phyloP scores from a whole-genome alignment of 2,113 vertebrate genomes.

The Alaudala cheleensis region DNA sequence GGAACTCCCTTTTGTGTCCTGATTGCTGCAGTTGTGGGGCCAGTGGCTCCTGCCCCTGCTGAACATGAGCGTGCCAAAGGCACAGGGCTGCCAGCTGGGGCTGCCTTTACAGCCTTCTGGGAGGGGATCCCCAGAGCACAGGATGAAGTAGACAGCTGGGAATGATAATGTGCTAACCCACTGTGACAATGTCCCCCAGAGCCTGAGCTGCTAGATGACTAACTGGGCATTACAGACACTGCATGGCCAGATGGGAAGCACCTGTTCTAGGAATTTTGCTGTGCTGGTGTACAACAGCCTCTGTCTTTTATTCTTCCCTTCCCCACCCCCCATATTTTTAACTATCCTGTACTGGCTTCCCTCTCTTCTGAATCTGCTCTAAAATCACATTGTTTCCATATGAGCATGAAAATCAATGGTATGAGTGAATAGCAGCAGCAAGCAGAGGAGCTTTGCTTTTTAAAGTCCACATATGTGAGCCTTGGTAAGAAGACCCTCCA shows the following conservation, averaged over 20 bases:
- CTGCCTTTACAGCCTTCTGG: background rate
- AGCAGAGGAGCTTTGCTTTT: background rate
- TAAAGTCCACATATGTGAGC: background rate
- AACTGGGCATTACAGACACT: background rate
- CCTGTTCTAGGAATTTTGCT: background rate
- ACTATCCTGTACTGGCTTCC: background rate
- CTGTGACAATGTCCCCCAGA: background rate
- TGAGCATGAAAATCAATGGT: background rate
- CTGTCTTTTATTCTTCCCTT: background rate
- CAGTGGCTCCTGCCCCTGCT: background rate
- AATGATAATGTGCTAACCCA: background rate
- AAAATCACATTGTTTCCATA: background rate
- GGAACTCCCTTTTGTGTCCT: background rate
- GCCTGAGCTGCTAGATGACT: background rate
- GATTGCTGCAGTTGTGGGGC: background rate
- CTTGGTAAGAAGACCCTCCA: background rate
- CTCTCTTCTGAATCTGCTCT: background rate
- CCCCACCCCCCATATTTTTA: background rate
- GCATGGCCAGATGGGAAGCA: background rate
- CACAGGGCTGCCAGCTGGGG: background rate
- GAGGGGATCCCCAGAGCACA: background rate
- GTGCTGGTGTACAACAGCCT: background rate
- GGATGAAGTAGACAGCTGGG: background rate
- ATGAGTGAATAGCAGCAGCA: background rate
- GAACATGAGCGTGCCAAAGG: background rate